Evolutionary conservation across 2,888 invertebrate species (phyloP).

Genomic region (Synergus itoensis): DNA sequence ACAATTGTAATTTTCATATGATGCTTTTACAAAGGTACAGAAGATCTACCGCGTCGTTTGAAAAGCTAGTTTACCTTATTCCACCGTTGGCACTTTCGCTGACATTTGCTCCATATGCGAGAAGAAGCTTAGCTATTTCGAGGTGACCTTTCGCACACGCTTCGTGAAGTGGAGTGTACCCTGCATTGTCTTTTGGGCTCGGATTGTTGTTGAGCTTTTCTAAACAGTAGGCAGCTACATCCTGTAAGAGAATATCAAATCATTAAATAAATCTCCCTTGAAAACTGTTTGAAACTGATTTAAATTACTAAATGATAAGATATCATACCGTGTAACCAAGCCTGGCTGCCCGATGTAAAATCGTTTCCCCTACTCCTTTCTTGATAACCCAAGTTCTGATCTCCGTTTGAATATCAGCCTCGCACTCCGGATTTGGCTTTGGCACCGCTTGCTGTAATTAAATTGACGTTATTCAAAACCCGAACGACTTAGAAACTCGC

Average conservation of each 20-base stretch:
- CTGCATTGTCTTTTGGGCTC: conserved; percentile 94
- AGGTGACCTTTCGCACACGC: conserved; percentile 94
- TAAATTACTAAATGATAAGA: conserved; percentile 24
- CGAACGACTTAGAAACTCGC: not conserved
- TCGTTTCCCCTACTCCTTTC: conserved; percentile 96
- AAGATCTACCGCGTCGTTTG: not conserved
- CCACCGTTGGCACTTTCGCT: conserved; percentile 96
- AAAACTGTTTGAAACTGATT: not conserved
- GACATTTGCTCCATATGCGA: conserved; percentile 94
- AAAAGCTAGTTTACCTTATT: conserved; percentile 82
- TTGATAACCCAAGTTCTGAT: conserved; percentile 95
- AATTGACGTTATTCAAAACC: conserved; percentile 5
- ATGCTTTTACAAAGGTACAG: not conserved
- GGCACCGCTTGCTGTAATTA: conserved; percentile 66
- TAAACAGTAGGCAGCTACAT: conserved; percentile 93
- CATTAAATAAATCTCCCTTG: conserved; percentile 12
- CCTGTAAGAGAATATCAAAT: conserved; percentile 79
- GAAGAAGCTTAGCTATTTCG: conserved; percentile 89
- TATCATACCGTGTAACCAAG: conserved; percentile 89
- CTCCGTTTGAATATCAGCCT: conserved; percentile 90
- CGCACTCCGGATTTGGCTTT: conserved; percentile 83
- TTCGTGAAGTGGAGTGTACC: conserved; percentile 95
- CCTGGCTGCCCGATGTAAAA: conserved; percentile 94
- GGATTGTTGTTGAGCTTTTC: conserved; percentile 91
- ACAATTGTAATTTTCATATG: not conserved